These are phyloP conservation scores for Machimus atricapillus DNA, from an alignment of 2,888 invertebrate genomes.

Conservation along the genomic window DNA sequence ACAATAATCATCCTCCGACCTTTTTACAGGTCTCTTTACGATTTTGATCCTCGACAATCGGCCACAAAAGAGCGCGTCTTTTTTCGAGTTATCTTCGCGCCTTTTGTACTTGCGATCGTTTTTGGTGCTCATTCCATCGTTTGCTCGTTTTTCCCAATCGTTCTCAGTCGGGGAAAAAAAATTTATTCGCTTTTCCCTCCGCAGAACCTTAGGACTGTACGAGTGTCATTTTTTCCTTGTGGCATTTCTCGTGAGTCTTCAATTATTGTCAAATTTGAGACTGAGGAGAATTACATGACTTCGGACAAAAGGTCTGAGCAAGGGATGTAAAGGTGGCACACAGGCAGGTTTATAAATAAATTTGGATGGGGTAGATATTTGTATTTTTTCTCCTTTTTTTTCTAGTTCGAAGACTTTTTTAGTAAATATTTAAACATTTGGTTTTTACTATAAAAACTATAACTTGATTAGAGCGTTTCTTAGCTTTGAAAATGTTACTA, in stretches of 20 bases:
- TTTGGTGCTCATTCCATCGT: background rate
- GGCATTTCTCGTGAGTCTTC: background rate
- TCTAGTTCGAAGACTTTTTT: too few relatives aligned
- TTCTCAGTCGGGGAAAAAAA: background rate
- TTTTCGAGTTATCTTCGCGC: conserved; percentile 20
- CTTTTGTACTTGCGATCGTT: conserved; percentile 12
- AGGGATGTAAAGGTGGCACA: background rate
- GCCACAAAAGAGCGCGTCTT: conserved; percentile 23
- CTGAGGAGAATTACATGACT: background rate
- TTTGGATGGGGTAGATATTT: background rate
- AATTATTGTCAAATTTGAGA: conserved; percentile 17
- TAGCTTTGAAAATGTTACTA: too few relatives aligned
- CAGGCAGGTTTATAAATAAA: background rate
- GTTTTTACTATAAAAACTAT: too few relatives aligned
- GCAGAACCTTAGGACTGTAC: background rate
- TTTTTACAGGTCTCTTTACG: conserved; percentile 33
- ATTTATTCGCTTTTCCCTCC: background rate
- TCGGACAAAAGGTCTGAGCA: background rate
- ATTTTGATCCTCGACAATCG: conserved; percentile 20
- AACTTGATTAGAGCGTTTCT: too few relatives aligned
- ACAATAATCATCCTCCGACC: conserved; percentile 36
- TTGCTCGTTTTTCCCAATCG: background rate
- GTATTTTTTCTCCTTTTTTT: background rate
- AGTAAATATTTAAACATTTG: too few relatives aligned
- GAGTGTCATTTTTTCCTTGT: background rate